A percentile compares a stretch with the other conserved stretches of the same genome.
These are phyloP conservation scores for Amphilophus citrinellus DNA, from an alignment of 2,113 vertebrate genomes.

Conservation along the genomic window DNA sequence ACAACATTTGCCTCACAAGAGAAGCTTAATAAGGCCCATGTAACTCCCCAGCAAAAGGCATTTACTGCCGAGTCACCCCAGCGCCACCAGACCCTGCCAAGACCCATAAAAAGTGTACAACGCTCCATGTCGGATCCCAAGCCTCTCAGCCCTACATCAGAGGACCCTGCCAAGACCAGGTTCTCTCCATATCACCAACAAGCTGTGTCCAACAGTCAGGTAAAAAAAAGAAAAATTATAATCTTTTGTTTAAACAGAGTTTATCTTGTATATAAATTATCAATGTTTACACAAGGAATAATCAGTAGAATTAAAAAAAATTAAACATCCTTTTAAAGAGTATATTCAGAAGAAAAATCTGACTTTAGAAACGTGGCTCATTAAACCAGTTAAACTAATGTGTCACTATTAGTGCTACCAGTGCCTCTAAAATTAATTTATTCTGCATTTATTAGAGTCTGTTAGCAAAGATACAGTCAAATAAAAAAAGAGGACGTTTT, in stretches of 20 bases:
- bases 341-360: not conserved
- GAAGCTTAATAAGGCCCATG: constrained; percentile 96
- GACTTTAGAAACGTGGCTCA: not conserved
- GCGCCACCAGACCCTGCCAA: constrained; percentile 92
- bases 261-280: not conserved
- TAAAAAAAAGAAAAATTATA: constrained; percentile 65
- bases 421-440: not conserved
- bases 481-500: constrained; percentile 6
- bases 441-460: not conserved
- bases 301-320: not conserved
- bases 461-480: not conserved
- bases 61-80: constrained; percentile 89
- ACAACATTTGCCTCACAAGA: constrained; percentile 94
- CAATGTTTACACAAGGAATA: not conserved
- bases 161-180: constrained; percentile 91
- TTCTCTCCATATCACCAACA: constrained; percentile 95
- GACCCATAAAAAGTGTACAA: constrained; percentile 97
- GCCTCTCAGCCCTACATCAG: constrained; percentile 96
- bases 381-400: constrained; percentile 1
- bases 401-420: not conserved
- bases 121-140: constrained; percentile 98
- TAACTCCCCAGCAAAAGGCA: constrained; percentile 97
- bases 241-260: not conserved
- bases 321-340: not conserved
- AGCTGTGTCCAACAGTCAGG: constrained; percentile 91